These are phyloP conservation scores for Coenobita brevimanus DNA, from an alignment of 1,140 invertebrate species.

Conservation along the genomic window DNA sequence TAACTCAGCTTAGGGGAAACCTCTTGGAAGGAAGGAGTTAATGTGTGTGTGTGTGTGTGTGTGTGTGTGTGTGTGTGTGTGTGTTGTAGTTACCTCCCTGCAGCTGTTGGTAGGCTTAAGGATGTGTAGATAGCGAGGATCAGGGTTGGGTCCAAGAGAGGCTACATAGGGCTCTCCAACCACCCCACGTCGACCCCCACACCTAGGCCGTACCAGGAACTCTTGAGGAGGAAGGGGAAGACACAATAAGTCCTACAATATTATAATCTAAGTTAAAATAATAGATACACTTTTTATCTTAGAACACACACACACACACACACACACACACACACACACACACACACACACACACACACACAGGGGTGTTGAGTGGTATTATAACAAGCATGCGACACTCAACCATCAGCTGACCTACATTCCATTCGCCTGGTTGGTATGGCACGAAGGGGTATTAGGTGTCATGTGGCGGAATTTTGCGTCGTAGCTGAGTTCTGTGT, in stretches of 20 bases:
- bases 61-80: no score
- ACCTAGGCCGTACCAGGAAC: conserved; percentile 13
- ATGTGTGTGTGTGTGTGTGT: no score
- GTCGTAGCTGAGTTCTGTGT: no score
- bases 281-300: neutral
- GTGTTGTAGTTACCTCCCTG: conserved; percentile 26
- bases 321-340: neutral
- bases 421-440: no score
- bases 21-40: no score
- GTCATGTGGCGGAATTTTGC: no score
- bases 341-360: neutral
- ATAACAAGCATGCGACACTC: no score
- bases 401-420: no score
- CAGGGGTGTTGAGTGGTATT: neutral
- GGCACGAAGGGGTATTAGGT: no score
- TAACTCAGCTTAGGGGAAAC: no score
- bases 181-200: conserved; percentile 5
- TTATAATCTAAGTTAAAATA: no score
- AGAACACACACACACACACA: conserved; percentile 3
- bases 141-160: conserved; percentile 42
- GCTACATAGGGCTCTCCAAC: conserved; percentile 56
- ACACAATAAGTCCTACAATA: no score
- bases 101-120: conserved; percentile 52
- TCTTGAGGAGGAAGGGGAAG: conserved; percentile 10
- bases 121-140: conserved; percentile 45